These are phyloP conservation scores for Lates japonicus DNA, from an alignment of 2,797 vertebrate genomes.

Conservation along the genomic window DNA sequence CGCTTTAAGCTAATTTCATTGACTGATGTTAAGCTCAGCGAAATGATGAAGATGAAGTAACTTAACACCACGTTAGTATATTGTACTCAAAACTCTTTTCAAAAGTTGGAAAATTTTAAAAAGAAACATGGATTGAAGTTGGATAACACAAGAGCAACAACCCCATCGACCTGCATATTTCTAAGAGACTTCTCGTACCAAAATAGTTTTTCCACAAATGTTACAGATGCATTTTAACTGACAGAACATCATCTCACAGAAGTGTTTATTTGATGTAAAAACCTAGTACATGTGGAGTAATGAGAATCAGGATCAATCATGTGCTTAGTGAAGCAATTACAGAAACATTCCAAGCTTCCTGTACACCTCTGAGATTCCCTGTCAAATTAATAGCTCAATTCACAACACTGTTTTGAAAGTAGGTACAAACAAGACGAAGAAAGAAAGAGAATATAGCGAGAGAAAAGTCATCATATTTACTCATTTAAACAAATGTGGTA, in stretches of 20 bases:
- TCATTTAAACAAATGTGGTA: neutral
- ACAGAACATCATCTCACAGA: neutral
- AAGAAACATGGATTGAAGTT: neutral
- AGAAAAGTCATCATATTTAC: neutral
- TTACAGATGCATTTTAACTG: neutral
- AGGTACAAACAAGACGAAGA: neutral
- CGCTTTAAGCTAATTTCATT: slow-evolving; percentile 22
- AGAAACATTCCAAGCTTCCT: slow-evolving; percentile 3
- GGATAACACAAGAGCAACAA: neutral
- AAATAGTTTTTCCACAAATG: neutral
- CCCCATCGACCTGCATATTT: neutral
- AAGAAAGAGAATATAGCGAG: neutral
- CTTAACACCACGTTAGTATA: neutral
- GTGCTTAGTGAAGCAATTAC: slow-evolving; percentile 1
- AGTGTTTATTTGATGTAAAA: neutral
- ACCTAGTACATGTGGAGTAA: neutral
- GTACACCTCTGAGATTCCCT: slow-evolving; percentile 1
- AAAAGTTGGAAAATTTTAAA: neutral
- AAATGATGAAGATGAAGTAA: neutral
- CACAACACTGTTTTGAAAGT: neutral
- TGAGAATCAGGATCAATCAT: neutral
- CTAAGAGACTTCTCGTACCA: neutral
- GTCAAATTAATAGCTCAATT: slow-evolving; percentile 4
- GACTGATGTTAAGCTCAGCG: neutral
- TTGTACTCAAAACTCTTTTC: neutral